These are phyloP conservation scores for Agonopterix arenella DNA, from an alignment of 2,888 invertebrate genomes.

Conservation along the genomic window DNA sequence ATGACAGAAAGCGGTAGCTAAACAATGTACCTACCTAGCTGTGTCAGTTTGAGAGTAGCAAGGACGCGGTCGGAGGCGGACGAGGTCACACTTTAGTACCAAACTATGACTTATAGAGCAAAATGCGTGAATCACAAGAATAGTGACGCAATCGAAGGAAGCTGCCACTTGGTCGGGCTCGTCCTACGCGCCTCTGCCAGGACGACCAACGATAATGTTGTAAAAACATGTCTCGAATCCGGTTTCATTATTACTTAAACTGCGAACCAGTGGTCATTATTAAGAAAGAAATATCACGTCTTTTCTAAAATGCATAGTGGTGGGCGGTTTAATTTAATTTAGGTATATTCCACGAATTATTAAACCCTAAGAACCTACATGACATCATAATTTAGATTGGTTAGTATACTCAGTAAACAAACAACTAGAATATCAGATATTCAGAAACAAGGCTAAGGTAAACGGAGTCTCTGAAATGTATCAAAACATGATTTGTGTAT, in stretches of 20 bases:
- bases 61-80: constrained; percentile 32
- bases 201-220: constrained; percentile 34
- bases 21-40: constrained; percentile 19
- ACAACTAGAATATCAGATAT: too few species aligned
- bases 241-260: too few species aligned
- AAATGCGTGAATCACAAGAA: constrained; percentile 55
- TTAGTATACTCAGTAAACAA: background rate
- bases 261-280: too few species aligned
- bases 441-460: background rate
- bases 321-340: too few species aligned
- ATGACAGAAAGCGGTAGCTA: constrained; percentile 20
- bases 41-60: constrained; percentile 31
- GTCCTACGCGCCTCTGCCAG: constrained; percentile 53
- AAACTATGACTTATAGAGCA: constrained; percentile 42
- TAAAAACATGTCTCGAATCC: constrained; percentile 28
- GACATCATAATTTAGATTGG: background rate
- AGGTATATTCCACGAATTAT: too few species aligned
- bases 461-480: background rate
- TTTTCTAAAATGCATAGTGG: background rate
- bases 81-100: constrained; percentile 47
- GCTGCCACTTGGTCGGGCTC: constrained; percentile 55
- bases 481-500: background rate
- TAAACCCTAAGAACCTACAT: too few species aligned
- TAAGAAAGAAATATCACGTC: background rate
- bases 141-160: constrained; percentile 68